These are phyloP conservation scores for Rhagophthalmus giganteus DNA, from an alignment of 2,888 invertebrate genomes.

Conservation along the genomic window DNA sequence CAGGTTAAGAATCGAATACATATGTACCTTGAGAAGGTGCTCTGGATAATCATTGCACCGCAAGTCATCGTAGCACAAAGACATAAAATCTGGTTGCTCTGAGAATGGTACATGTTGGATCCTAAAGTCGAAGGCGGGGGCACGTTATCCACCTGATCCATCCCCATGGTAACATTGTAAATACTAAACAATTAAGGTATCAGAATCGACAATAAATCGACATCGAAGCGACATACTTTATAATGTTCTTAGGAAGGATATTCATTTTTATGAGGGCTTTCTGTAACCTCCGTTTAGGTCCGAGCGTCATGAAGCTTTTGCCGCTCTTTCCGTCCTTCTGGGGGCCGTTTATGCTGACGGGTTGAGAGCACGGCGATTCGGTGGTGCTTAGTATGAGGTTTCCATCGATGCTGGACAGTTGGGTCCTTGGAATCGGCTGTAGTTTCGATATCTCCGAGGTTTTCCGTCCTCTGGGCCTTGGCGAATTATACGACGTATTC, in stretches of 20 bases:
- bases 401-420: slow-evolving; percentile 77
- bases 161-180: slow-evolving; percentile 52
- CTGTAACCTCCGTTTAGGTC: slow-evolving; percentile 80
- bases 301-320: slow-evolving; percentile 83
- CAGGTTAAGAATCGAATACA: too few relatives aligned
- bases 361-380: slow-evolving; percentile 58
- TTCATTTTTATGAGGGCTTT: slow-evolving; percentile 89
- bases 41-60: slow-evolving; percentile 87
- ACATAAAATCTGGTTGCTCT: slow-evolving; percentile 88
- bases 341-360: slow-evolving; percentile 64
- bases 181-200: not conserved
- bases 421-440: slow-evolving; percentile 70
- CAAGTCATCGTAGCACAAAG: slow-evolving; percentile 79
- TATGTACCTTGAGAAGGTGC: slow-evolving; percentile 92
- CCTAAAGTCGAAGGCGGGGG: slow-evolving; percentile 55
- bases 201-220: not conserved
- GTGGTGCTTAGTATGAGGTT: slow-evolving; percentile 47
- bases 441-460: slow-evolving; percentile 69
- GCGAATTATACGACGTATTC: slow-evolving; percentile 77
- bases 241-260: slow-evolving; percentile 82
- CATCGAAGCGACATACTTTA: slow-evolving; percentile 51
- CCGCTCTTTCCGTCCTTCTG: slow-evolving; percentile 63
- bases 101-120: slow-evolving; percentile 71
- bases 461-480: slow-evolving; percentile 67
- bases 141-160: slow-evolving; percentile 67